A percentile compares a stretch with the other conserved stretches of the same genome.
These are phyloP conservation scores for Porphyrio hochstetteri DNA, from an alignment of 2,113 vertebrate genomes.

Conservation along the genomic window DNA sequence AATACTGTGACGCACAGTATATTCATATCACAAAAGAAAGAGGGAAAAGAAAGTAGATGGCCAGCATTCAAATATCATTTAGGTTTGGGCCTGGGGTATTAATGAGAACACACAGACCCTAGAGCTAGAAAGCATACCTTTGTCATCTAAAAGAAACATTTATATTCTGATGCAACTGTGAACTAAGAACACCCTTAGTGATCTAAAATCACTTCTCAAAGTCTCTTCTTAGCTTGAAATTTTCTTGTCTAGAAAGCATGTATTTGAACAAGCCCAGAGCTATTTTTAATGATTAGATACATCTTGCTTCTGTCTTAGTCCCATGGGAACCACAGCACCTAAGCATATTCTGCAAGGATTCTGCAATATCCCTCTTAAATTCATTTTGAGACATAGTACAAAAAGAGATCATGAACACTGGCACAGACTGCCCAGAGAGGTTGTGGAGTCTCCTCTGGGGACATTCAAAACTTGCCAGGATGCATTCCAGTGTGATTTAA, in stretches of 20 bases:
- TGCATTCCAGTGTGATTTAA: too few relatives aligned
- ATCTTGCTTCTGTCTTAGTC: not conserved
- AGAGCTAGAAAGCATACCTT: not conserved
- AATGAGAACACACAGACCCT: not conserved
- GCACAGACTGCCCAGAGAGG: too few relatives aligned
- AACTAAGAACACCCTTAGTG: not conserved
- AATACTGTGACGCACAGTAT: not conserved
- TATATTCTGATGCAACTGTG: not conserved
- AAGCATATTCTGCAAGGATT: not conserved
- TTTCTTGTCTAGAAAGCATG: not conserved
- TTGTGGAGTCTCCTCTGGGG: too few relatives aligned
- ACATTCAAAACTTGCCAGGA: too few relatives aligned
- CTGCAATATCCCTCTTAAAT: not conserved
- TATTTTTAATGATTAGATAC: not conserved
- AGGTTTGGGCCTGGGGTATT: not conserved
- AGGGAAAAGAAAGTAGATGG: not conserved
- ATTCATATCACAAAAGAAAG: not conserved
- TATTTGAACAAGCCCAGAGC: not conserved
- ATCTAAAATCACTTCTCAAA: not conserved
- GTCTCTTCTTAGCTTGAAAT: not conserved
- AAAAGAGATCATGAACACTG: not conserved
- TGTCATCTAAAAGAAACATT: not conserved
- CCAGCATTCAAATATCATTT: not conserved
- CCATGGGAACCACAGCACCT: not conserved
- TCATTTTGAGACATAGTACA: not conserved